These are phyloP conservation scores for Epinotia bilunana DNA, from an alignment of 2,888 invertebrate species.

Conservation along the genomic window DNA sequence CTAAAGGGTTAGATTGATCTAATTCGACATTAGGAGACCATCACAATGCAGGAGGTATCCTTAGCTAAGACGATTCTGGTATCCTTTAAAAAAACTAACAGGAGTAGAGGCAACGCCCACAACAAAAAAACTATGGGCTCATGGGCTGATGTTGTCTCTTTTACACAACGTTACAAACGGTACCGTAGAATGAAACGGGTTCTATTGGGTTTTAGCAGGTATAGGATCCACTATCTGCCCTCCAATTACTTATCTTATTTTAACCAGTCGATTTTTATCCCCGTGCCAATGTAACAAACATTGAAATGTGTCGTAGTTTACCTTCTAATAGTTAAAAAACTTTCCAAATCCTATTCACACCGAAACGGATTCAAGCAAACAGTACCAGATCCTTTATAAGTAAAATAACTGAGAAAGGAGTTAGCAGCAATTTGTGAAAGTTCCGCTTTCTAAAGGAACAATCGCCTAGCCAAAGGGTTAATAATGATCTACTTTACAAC, in stretches of 20 bases:
- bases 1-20: slow-evolving; percentile 41
- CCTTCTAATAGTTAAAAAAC: not conserved
- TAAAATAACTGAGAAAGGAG: slow-evolving; percentile 6
- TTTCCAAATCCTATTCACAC: not conserved
- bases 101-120: slow-evolving; percentile 34
- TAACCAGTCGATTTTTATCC: not conserved
- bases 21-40: slow-evolving; percentile 35
- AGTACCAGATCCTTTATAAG: slow-evolving; percentile 42
- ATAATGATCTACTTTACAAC: slow-evolving; percentile 68
- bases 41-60: slow-evolving; percentile 21
- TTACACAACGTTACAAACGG: slow-evolving; percentile 26
- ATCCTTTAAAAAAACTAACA: slow-evolving; percentile 25
- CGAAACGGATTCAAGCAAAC: slow-evolving; percentile 2
- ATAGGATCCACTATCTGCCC: not conserved
- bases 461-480: slow-evolving; percentile 56
- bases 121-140: slow-evolving; percentile 26
- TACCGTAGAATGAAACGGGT: slow-evolving; percentile 5
- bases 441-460: slow-evolving; percentile 8
- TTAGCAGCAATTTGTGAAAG: slow-evolving; percentile 9
- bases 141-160: slow-evolving; percentile 23
- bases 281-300: not conserved
- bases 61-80: slow-evolving; percentile 11
- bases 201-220: slow-evolving; percentile 4
- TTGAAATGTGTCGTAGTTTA: too few species aligned
- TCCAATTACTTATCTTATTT: not conserved